Evolutionary conservation across 2,113 vertebrate species (phyloP).

Genomic region (Steatornis caripensis): DNA sequence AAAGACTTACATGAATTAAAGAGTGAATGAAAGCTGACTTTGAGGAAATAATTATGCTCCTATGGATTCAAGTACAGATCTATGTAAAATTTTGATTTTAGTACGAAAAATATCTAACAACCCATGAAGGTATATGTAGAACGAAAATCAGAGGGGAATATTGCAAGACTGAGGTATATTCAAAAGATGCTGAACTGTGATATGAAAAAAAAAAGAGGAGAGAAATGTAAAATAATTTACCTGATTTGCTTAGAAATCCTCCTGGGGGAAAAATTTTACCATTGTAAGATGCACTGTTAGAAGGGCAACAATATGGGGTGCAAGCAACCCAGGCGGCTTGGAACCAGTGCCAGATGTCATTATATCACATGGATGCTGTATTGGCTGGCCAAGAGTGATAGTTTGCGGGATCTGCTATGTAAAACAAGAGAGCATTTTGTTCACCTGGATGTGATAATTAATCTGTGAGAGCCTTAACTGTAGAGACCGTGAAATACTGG

Average conservation of each 20-base stretch:
- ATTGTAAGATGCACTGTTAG: neutral
- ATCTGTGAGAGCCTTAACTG: neutral
- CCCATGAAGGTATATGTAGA: neutral
- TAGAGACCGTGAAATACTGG: neutral
- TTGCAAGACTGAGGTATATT: neutral
- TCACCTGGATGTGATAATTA: neutral
- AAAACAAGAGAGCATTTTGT: neutral
- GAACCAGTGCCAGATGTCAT: neutral
- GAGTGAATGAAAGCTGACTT: neutral
- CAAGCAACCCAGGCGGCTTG: neutral
- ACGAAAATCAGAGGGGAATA: neutral
- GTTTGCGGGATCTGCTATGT: neutral
- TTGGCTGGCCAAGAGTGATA: neutral
- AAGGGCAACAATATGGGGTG: neutral
- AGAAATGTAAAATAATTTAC: neutral
- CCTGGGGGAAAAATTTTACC: neutral
- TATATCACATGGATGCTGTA: neutral
- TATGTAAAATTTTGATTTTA: neutral
- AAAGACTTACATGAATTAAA: neutral
- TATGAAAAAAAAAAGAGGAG: neutral
- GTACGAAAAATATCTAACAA: neutral
- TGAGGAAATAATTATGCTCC: neutral
- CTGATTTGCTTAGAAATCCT: neutral
- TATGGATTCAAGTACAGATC: neutral
- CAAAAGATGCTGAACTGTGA: neutral